Evolutionary conservation across 2,113 vertebrate genomes (phyloP).

Genomic region (Plotosus lineatus): DNA sequence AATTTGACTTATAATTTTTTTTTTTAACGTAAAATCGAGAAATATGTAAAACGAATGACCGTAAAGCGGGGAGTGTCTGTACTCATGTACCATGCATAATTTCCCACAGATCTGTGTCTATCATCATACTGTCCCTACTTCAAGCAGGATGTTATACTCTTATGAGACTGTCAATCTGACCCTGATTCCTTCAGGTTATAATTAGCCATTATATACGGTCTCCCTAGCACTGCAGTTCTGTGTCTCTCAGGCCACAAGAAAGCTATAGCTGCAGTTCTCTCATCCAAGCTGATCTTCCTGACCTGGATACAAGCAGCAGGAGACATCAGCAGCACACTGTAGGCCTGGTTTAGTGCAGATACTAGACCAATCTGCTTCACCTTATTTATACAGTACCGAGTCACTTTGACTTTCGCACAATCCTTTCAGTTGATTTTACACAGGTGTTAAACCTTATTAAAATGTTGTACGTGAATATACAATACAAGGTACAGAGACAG

Average conservation of each 20-base stretch:
- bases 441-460: too few relatives aligned
- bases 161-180: conserved; percentile 20
- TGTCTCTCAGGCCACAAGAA: background rate
- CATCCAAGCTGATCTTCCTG: background rate
- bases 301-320: background rate
- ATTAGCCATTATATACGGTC: conserved; percentile 14
- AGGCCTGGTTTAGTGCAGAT: background rate
- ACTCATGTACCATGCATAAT: too few relatives aligned
- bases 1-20: too few relatives aligned
- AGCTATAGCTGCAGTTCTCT: background rate
- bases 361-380: conserved; percentile 7
- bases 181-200: conserved; percentile 24
- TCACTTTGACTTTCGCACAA: too few relatives aligned
- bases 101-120: too few relatives aligned
- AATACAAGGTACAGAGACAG: background rate
- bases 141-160: background rate
- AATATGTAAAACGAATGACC: too few relatives aligned
- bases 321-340: background rate
- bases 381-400: background rate
- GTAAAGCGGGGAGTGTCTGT: too few relatives aligned
- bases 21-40: too few relatives aligned
- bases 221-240: background rate
- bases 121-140: background rate
- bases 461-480: background rate
- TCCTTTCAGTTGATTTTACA: too few relatives aligned